These are phyloP conservation scores for Meloidogyne exigua DNA, from an alignment of 1,140 invertebrate genomes.

Conservation along the genomic window DNA sequence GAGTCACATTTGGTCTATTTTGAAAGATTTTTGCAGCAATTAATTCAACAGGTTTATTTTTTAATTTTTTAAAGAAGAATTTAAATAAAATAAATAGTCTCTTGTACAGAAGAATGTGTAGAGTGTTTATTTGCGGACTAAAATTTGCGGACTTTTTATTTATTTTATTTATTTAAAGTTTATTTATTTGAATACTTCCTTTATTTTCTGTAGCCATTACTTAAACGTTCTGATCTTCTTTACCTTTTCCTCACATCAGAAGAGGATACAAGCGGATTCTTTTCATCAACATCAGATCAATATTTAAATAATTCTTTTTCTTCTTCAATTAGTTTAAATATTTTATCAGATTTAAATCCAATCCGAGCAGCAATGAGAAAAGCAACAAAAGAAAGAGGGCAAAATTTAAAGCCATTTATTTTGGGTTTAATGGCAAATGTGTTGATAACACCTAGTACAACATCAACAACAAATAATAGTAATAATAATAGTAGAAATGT, in stretches of 20 bases:
- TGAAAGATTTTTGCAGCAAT: constrained; percentile 37
- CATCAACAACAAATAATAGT: neutral
- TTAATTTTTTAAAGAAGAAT: neutral
- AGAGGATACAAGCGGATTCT: constrained; percentile 28
- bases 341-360: constrained; percentile 37
- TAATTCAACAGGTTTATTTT: constrained; percentile 26
- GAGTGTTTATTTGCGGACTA: no score
- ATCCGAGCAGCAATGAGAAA: constrained; percentile 40
- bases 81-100: no score
- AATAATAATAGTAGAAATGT: neutral
- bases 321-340: neutral
- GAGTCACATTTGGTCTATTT: constrained; percentile 38
- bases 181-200: no score
- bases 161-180: neutral
- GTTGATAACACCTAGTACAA: constrained; percentile 15
- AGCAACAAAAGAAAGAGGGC: constrained; percentile 37
- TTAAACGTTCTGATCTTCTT: constrained; percentile 47
- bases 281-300: neutral
- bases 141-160: no score
- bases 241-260: constrained; percentile 45
- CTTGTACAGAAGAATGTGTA: no score
- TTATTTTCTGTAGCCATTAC: neutral
- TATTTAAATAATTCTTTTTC: neutral
- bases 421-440: constrained; percentile 43
- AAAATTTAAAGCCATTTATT: constrained; percentile 47